Percentiles rank a stretch among this genome's conserved stretches.
These are phyloP conservation scores for Heliconius ismenius DNA, from an alignment of 2,888 invertebrate species.

Conservation along the genomic window DNA sequence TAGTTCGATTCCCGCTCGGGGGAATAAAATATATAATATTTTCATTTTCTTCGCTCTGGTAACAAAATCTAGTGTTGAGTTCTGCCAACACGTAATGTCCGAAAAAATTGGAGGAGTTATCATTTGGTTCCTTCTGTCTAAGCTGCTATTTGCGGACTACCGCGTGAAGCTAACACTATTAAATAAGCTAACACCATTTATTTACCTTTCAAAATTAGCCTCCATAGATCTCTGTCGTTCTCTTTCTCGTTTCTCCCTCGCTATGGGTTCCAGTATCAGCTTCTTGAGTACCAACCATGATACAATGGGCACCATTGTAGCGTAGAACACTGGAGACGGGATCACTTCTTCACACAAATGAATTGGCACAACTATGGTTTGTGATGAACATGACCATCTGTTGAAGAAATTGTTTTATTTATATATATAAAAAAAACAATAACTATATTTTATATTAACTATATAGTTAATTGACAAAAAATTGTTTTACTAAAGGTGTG, in stretches of 20 bases:
- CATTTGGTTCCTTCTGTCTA: no score
- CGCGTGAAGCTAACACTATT: no score
- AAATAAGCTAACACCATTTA: neutral
- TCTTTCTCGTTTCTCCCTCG: slow-evolving; percentile 88
- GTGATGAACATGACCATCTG: slow-evolving; percentile 92
- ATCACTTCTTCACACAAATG: slow-evolving; percentile 94
- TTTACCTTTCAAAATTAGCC: slow-evolving; percentile 86
- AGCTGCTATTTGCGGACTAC: no score
- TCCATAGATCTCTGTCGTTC: slow-evolving; percentile 92
- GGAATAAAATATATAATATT: no score
- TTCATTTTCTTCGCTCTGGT: no score
- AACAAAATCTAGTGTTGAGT: no score
- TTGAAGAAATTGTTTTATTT: neutral
- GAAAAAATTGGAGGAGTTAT: no score
- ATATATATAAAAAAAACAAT: no score
- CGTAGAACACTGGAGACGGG: slow-evolving; percentile 95
- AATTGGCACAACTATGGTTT: slow-evolving; percentile 93
- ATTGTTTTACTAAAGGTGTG: neutral
- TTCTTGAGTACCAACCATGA: slow-evolving; percentile 91
- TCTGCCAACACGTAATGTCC: no score
- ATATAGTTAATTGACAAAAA: neutral
- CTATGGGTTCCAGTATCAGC: slow-evolving; percentile 91
- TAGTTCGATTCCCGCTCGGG: no score
- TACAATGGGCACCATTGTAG: slow-evolving; percentile 92
- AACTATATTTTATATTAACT: no score